Percentiles rank a stretch among this genome's conserved stretches.
phyloP scores from a whole-genome alignment of 2,888 invertebrate species.

The Trilocha varians region DNA sequence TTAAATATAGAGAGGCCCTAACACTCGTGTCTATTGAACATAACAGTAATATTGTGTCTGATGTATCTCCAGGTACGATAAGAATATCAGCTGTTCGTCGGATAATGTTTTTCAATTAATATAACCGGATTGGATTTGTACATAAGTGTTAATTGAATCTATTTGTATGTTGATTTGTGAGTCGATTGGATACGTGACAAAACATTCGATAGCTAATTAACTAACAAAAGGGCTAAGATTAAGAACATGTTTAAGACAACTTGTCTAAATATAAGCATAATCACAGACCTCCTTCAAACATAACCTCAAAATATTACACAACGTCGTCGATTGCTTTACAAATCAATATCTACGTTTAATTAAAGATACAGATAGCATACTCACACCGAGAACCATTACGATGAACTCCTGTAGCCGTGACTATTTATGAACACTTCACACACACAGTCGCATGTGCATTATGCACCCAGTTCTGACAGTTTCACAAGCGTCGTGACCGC shows the following conservation, averaged over 20 bases:
- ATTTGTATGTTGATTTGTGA: background rate
- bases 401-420: conserved; percentile 54
- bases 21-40: background rate
- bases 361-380: conserved; percentile 35
- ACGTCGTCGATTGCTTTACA: conserved; percentile 20
- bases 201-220: conserved; percentile 22
- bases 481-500: conserved; percentile 40
- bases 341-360: conserved; percentile 24
- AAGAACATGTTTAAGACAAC: conserved; percentile 20
- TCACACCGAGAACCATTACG: conserved; percentile 61
- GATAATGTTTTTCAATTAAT: background rate
- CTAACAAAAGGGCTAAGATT: conserved; percentile 28
- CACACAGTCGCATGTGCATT: conserved; percentile 58
- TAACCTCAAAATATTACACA: conserved; percentile 60
- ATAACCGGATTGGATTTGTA: background rate
- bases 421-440: conserved; percentile 66
- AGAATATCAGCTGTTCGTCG: background rate
- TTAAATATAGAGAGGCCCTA: background rate
- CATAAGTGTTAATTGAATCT: conserved; percentile 1
- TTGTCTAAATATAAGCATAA: conserved; percentile 22
- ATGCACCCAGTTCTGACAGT: conserved; percentile 50
- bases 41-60: background rate
- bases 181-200: conserved; percentile 25
- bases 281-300: conserved; percentile 36
- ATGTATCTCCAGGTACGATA: background rate